Percentiles rank a stretch among this genome's conserved stretches.
phyloP scores from a whole-genome alignment of 2,113 vertebrate genomes.

The Turnix velox region DNA sequence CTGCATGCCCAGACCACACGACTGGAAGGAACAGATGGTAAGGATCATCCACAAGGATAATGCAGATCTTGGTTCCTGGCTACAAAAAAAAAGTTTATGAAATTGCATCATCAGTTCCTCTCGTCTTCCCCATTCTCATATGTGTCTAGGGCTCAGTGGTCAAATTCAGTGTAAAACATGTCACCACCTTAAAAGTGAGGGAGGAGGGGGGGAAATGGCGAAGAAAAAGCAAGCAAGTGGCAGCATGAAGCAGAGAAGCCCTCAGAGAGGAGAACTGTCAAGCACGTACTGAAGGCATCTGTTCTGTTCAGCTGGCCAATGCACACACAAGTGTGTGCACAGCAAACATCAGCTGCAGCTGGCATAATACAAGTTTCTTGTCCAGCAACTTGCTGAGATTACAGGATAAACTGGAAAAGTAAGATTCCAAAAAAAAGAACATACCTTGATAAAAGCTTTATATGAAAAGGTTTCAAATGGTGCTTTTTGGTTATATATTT shows the following conservation, averaged over 20 bases:
- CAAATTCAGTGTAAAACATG: too few species aligned
- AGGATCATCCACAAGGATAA: neutral
- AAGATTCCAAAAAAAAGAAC: neutral
- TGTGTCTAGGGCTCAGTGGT: neutral
- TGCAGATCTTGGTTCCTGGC: neutral
- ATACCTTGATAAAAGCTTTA: neutral
- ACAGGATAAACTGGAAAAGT: neutral
- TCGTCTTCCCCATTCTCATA: neutral
- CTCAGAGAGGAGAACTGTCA: neutral
- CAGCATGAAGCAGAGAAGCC: neutral
- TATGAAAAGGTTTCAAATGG: neutral
- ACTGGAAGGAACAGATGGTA: neutral
- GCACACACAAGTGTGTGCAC: neutral
- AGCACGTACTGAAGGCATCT: neutral
- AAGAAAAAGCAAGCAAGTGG: neutral
- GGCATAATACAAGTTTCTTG: neutral
- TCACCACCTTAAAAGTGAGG: neutral
- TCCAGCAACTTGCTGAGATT: neutral
- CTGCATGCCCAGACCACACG: neutral
- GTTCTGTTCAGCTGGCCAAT: neutral
- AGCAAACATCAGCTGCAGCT: conserved; percentile 3
- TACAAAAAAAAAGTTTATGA: neutral
- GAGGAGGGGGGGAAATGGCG: rapidly evolving
- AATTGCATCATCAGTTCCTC: neutral
- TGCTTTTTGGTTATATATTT: neutral